Percentiles rank a stretch among this genome's conserved stretches.
Evolutionary conservation across 2,113 vertebrate genomes (phyloP).

Genomic region (Brachyhypopomus occidentalis): DNA sequence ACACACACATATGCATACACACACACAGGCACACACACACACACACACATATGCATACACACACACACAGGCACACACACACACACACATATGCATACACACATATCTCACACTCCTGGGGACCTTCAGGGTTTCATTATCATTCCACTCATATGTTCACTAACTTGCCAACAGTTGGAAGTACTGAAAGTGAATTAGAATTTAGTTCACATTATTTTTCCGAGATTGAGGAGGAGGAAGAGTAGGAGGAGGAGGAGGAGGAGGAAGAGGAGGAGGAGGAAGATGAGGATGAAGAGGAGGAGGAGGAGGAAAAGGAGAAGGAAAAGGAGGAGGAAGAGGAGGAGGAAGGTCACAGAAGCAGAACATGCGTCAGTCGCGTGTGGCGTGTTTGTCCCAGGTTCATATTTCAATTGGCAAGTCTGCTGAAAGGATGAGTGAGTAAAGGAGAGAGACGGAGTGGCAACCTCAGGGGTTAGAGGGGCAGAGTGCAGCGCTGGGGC

Average conservation of each 20-base stretch:
- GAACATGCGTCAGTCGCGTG: not conserved
- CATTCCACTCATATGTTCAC: slow-evolving; percentile 72
- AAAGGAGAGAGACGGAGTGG: not conserved
- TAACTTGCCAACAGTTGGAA: slow-evolving; percentile 70
- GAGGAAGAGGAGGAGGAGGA: not conserved
- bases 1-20: slow-evolving; percentile 24
- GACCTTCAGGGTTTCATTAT: slow-evolving; percentile 66
- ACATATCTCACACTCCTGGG: slow-evolving; percentile 31
- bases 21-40: slow-evolving; percentile 37
- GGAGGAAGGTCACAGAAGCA: not conserved
- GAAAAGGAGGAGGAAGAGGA: not conserved
- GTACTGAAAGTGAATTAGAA: slow-evolving; percentile 34
- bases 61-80: slow-evolving; percentile 33
- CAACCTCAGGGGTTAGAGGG: slow-evolving; percentile 20
- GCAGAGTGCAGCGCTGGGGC: slow-evolving; percentile 22
- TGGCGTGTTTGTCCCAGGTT: not conserved
- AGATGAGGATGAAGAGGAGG: too few species aligned
- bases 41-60: slow-evolving; percentile 25
- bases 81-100: not conserved
- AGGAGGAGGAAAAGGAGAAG: not conserved
- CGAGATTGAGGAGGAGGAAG: not conserved
- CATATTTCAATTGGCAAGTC: slow-evolving; percentile 73
- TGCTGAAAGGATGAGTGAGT: slow-evolving; percentile 77
- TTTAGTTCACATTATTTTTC: slow-evolving; percentile 11
- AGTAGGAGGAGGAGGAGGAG: too few species aligned